These are phyloP conservation scores for Entomobrya proxima DNA, from an alignment of 2,888 invertebrate species.

Conservation along the genomic window DNA sequence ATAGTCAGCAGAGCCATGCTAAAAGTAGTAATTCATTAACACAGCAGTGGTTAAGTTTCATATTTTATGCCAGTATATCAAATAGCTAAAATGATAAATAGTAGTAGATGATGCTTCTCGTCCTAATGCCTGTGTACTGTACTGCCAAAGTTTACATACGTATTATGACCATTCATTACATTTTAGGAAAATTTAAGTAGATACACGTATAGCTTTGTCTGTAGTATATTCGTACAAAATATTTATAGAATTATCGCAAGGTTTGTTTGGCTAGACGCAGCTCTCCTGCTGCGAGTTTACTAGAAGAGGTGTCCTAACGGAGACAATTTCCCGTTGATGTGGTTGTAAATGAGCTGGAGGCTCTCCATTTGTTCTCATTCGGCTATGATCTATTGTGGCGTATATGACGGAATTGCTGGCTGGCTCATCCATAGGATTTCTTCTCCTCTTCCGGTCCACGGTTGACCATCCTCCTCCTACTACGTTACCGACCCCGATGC, in stretches of 20 bases:
- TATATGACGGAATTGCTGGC: slow-evolving; percentile 84
- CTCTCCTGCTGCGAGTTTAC: slow-evolving; percentile 83
- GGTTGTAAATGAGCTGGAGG: slow-evolving; percentile 70
- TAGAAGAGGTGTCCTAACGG: slow-evolving; percentile 84
- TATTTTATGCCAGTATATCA: slow-evolving; percentile 10
- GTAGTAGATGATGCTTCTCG: neutral
- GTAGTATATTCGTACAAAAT: slow-evolving; percentile 30
- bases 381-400: slow-evolving; percentile 85
- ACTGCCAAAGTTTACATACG: neutral
- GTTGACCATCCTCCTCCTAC: slow-evolving; percentile 74
- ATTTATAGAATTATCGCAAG: slow-evolving; percentile 52
- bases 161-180: neutral
- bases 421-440: slow-evolving; percentile 80
- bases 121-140: neutral
- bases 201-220: neutral
- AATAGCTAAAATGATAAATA: neutral
- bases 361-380: slow-evolving; percentile 76
- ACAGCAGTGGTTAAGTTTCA: slow-evolving; percentile 62
- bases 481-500: slow-evolving; percentile 62
- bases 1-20: neutral
- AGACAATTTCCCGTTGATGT: slow-evolving; percentile 82
- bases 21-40: slow-evolving; percentile 55
- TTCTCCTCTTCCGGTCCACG: slow-evolving; percentile 78
- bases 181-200: neutral
- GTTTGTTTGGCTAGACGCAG: slow-evolving; percentile 80